Base-by-base conservation (phyloP, 1,140 invertebrate genomes). In the Drosophila nigromelanica region DNA sequence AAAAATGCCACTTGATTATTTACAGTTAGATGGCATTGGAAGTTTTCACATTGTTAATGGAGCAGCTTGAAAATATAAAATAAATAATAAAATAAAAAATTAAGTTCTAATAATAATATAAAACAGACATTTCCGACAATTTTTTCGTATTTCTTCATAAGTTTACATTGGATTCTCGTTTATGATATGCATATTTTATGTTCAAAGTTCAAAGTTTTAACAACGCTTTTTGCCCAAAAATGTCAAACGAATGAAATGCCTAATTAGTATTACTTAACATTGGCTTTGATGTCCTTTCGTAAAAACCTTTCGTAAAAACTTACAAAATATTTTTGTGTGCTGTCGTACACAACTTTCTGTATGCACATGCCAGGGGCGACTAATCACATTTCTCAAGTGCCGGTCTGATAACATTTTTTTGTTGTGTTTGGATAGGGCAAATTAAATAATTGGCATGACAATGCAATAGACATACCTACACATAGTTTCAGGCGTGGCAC, bases 391-490 rank as follows among this genome's bases (percentile, higher is more conserved):
- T 61, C 54, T 59, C 51, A 62, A 61, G 50, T 45, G 42, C 37
- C 43, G 50, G 21, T 14, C 63, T 39, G 47, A 24, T 37, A 37
- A 15, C 37, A 60, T 61, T 50, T 56, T 47, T 61, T 56, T 63
- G 50, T 50, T 73, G 37, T 76, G 60, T 72, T 76, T 76, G 60
- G 59, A 24, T 40, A 48, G 63, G 67, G 89, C 83, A 87, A 87
- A 87, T 87, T 89, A 89, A 89, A 87, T 87, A 87, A 87, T 87
- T 87, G 82, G 83, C 82, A 82, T 89, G 82, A 89, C 68, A 78
- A 76, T 78, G 76, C 72, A 78, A 76, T 69, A 50, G 42, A 37
- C 30, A 60, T 45, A 45, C 24, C 30, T 30, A 50, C 40, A 60
- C 62, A 72, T 73, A 67, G 67, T 73, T 59, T 35, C 18, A 60